Percentiles rank a stretch among this genome's conserved stretches.
phyloP scores from a whole-genome alignment of 2,888 invertebrate genomes.

The Gisinianus flammeolus region DNA sequence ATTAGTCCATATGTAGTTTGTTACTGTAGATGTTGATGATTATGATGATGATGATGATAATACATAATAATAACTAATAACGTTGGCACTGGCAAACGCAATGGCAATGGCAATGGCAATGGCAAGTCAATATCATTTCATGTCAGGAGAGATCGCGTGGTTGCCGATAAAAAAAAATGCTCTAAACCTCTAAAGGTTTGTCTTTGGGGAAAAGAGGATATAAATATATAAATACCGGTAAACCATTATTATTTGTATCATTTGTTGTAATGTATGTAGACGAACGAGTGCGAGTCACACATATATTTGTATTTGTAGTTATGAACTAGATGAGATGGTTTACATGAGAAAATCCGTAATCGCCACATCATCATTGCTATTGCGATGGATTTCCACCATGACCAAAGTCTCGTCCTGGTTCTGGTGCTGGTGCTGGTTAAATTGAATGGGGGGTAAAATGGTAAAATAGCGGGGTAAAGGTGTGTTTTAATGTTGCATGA shows the following conservation, averaged over 20 bases:
- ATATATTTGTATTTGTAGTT: not conserved
- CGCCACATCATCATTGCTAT: not conserved
- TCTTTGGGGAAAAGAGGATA: not conserved
- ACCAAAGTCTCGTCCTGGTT: not conserved
- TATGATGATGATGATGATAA: too few species aligned
- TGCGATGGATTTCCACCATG: not conserved
- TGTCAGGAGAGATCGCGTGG: slow-evolving; percentile 49
- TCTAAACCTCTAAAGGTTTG: too few species aligned
- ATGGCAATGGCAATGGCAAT: not conserved
- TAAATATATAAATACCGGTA: not conserved
- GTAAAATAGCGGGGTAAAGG: not conserved
- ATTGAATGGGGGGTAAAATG: not conserved
- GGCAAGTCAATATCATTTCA: slow-evolving; percentile 1
- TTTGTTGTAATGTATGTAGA: too few species aligned
- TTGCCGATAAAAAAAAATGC: slow-evolving; percentile 21
- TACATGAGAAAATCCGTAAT: slow-evolving; percentile 8
- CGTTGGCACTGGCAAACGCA: not conserved
- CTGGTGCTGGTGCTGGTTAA: not conserved
- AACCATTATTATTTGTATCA: not conserved
- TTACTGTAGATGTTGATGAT: too few species aligned
- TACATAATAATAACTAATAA: too few species aligned
- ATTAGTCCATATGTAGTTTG: too few species aligned
- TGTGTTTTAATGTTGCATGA: slow-evolving; percentile 42
- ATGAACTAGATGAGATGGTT: not conserved
- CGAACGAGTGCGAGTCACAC: too few species aligned